A percentile compares a stretch with the other conserved stretches of the same genome.
These are phyloP conservation scores for Mamestra configurata DNA, from an alignment of 1,140 invertebrate genomes.

Conservation along the genomic window DNA sequence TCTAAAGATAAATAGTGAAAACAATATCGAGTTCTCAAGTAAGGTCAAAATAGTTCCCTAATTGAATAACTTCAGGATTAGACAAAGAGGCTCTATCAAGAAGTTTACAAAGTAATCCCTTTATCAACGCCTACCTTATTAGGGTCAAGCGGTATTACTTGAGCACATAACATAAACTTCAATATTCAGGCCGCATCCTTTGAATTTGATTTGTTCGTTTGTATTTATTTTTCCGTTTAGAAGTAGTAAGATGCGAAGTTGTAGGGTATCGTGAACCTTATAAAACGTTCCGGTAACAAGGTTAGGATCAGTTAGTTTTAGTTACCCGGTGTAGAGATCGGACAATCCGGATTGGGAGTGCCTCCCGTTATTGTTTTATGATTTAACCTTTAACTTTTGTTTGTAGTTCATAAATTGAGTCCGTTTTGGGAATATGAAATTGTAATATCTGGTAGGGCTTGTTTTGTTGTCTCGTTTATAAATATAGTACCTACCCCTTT, in stretches of 20 bases:
- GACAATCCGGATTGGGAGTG: conserved; percentile 8
- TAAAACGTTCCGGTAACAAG: conserved; percentile 46
- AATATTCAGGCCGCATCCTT: conserved; percentile 29
- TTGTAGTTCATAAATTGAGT: conserved; percentile 10
- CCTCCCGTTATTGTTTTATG: conserved; percentile 33
- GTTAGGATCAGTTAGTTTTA: conserved; percentile 52
- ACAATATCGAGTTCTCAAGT: conserved; percentile 18
- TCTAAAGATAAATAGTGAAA: conserved; percentile 3
- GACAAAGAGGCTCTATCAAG: conserved; percentile 18
- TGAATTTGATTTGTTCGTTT: conserved; percentile 44
- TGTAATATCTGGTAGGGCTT: conserved; percentile 4
- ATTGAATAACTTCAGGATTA: conserved; percentile 45
- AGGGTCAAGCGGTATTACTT: conserved; percentile 11
- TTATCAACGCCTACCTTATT: conserved; percentile 15
- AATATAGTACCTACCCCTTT: neutral
- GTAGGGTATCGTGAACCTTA: conserved; percentile 41
- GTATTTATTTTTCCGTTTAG: conserved; percentile 42
- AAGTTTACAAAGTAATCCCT: conserved; percentile 34
- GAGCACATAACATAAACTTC: conserved; percentile 24
- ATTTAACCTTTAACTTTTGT: conserved; percentile 30
- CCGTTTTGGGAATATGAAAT: conserved; percentile 9
- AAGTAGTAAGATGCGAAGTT: conserved; percentile 29
- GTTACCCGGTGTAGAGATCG: conserved; percentile 46
- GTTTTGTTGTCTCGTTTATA: neutral
- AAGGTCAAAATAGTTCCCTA: conserved; percentile 33